Evolutionary conservation across 2,797 vertebrate genomes (phyloP).

Genomic region (Bovichtus diacanthus): DNA sequence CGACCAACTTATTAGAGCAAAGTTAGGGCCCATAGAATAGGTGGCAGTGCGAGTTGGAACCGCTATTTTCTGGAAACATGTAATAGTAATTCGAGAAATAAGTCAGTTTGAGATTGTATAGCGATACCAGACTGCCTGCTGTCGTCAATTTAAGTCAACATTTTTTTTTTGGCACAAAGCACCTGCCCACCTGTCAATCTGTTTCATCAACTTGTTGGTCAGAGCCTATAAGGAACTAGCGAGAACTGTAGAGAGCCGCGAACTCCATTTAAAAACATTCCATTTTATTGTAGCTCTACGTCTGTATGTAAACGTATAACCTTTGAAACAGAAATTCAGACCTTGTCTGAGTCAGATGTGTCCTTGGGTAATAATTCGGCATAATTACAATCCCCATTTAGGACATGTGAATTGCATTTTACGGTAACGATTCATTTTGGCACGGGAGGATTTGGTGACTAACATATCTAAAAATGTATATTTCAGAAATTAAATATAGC

Average conservation of each 20-base stretch:
- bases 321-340: not conserved
- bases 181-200: slow-evolving; percentile 67
- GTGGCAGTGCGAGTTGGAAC: not conserved
- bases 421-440: not conserved
- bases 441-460: not conserved
- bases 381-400: not conserved
- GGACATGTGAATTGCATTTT: not conserved
- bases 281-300: not conserved
- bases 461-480: not conserved
- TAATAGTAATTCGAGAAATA: not conserved
- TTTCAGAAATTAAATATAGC: not conserved
- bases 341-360: not conserved
- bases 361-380: slow-evolving; percentile 3
- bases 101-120: not conserved
- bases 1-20: slow-evolving; percentile 13
- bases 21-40: not conserved
- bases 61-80: not conserved
- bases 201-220: slow-evolving; percentile 28
- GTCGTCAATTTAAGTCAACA: not conserved
- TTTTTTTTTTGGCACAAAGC: slow-evolving; percentile 46
- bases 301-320: no score
- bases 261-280: not conserved
- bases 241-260: no score
- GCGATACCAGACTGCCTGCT: not conserved
- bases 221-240: not conserved